Evolutionary conservation across 1,140 invertebrate species (phyloP).

Genomic region (Penaeus chinensis): DNA sequence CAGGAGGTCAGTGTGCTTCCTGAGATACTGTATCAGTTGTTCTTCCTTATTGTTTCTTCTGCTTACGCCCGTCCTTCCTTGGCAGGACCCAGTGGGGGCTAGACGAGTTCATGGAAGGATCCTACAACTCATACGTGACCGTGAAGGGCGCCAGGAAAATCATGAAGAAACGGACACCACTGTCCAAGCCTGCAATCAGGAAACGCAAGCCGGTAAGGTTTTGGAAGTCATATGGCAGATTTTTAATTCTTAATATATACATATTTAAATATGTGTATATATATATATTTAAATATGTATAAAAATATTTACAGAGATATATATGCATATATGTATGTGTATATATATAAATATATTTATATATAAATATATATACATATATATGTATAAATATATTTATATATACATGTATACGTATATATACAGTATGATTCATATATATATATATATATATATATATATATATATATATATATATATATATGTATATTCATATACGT

Average conservation of each 20-base stretch:
- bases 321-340: not conserved
- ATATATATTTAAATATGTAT: not conserved
- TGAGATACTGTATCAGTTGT: no score
- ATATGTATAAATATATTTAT: not conserved
- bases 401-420: no score
- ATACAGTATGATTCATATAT: no score
- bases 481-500: no score
- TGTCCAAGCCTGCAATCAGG: not conserved
- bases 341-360: not conserved
- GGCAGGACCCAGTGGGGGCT: not conserved
- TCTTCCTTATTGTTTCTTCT: no score
- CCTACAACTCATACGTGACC: slow-evolving; percentile 2
- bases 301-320: not conserved
- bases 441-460: no score
- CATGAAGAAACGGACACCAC: not conserved
- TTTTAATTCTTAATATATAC: no score
- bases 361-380: not conserved
- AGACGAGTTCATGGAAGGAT: not conserved
- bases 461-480: no score
- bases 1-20: slow-evolving; percentile 6
- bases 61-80: not conserved
- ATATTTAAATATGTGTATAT: not conserved
- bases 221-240: no score
- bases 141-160: not conserved
- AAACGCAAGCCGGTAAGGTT: not conserved